Percentiles rank a stretch among this genome's conserved stretches.
Evolutionary conservation across 2,113 vertebrate species (phyloP).

Genomic region (Trogon melanurus): DNA sequence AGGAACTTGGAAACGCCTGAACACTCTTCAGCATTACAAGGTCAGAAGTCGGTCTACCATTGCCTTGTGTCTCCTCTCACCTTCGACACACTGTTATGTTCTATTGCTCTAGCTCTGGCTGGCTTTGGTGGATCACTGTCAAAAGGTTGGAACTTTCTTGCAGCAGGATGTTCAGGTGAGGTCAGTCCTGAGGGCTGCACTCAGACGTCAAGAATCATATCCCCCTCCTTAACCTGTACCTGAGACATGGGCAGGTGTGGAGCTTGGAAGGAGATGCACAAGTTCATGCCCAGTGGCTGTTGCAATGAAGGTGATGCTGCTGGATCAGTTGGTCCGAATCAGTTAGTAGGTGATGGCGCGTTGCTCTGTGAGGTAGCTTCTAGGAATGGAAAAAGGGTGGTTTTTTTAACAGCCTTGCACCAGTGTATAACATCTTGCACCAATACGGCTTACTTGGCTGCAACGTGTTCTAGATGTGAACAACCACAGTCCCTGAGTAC

Average conservation of each 20-base stretch:
- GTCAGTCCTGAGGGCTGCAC: neutral
- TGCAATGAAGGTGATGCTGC: neutral
- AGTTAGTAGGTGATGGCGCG: neutral
- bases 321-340: neutral
- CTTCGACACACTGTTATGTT: neutral
- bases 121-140: neutral
- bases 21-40: conserved; percentile 98
- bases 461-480: neutral
- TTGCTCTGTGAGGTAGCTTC: neutral
- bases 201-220: neutral
- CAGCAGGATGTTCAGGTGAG: neutral
- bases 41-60: conserved; percentile 62
- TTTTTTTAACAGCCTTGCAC: neutral
- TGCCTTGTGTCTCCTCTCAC: neutral
- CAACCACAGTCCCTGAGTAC: neutral
- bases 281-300: neutral
- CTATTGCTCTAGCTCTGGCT: neutral
- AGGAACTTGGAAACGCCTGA: conserved; percentile 94
- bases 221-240: neutral
- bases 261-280: neutral
- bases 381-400: neutral
- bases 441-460: neutral
- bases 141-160: neutral
- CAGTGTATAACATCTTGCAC: neutral
- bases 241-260: neutral